Evolutionary conservation across 2,888 invertebrate genomes (phyloP).

Genomic region (Lysandra coridon): DNA sequence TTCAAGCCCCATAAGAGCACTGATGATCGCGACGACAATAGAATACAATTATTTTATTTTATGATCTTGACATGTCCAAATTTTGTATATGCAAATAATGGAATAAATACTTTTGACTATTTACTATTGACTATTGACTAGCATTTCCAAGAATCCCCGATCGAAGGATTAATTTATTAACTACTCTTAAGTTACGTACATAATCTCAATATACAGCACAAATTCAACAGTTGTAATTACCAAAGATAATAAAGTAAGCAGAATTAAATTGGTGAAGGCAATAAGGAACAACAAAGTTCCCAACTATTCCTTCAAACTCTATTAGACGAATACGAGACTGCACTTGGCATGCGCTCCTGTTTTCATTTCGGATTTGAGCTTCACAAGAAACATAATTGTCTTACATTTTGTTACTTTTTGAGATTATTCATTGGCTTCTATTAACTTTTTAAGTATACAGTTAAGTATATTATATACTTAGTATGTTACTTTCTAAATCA

Average conservation of each 20-base stretch:
- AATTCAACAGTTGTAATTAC: conserved; percentile 23
- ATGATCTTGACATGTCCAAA: no score
- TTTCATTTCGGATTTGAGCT: conserved; percentile 44
- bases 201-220: not conserved
- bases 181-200: not conserved
- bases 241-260: conserved; percentile 33
- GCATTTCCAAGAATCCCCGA: no score
- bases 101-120: no score
- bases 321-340: conserved; percentile 41
- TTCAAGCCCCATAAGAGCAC: no score
- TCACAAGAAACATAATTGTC: conserved; percentile 41
- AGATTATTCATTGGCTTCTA: not conserved
- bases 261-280: conserved; percentile 39
- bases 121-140: no score
- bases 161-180: no score
- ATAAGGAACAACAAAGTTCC: conserved; percentile 40
- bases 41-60: no score
- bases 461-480: no score
- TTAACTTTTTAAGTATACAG: not conserved
- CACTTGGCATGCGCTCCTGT: conserved; percentile 44
- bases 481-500: no score
- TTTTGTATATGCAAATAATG: no score
- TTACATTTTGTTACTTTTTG: conserved; percentile 35
- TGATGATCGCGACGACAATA: no score
- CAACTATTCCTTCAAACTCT: conserved; percentile 37